Conservation (phyloP, 2,888 invertebrate species). For the Calliphora vomitoria region DNA sequence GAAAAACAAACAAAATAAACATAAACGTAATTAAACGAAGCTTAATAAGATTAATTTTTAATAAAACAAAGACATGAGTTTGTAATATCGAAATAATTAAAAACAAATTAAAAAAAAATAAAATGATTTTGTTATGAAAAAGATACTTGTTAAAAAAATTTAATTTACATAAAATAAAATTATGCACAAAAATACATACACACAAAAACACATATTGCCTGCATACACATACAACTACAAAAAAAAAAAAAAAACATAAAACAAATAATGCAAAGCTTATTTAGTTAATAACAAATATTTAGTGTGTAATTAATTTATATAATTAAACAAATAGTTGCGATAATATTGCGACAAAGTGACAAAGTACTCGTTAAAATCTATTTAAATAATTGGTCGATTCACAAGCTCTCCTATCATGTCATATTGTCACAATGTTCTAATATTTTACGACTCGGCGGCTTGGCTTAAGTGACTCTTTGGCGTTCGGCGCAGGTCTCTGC, state of each 20-base stretch:
- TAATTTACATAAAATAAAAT: constrained; percentile 43
- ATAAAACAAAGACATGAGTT: constrained; percentile 13
- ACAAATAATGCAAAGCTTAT: constrained; percentile 69
- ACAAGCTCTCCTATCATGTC: too few species aligned
- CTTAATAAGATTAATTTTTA: constrained; percentile 22
- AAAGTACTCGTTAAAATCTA: constrained; percentile 75
- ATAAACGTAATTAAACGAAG: constrained; percentile 15
- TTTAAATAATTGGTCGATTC: too few species aligned
- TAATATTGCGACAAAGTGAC: constrained; percentile 31
- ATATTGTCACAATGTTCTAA: too few species aligned
- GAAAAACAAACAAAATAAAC: constrained; percentile 8
- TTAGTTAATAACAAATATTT: constrained; percentile 64
- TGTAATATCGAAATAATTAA: constrained; percentile 34
- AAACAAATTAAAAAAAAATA: constrained; percentile 27
- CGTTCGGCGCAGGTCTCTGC: too few species aligned
- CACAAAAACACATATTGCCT: constrained; percentile 64
- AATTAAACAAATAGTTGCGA: constrained; percentile 29
- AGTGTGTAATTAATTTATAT: constrained; percentile 65
- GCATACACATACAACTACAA: constrained; percentile 4
- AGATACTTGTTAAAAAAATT: constrained; percentile 47
- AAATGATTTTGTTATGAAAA: constrained; percentile 28
- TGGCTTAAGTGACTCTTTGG: too few species aligned
- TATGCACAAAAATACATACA: constrained; percentile 51
- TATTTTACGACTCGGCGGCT: too few species aligned
- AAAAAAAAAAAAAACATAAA: not conserved